Evolutionary conservation across 2,888 invertebrate species (phyloP), one percentile per base, ranked within the genome.

Genomic region (Allophyes oxyacanthae): DNA sequence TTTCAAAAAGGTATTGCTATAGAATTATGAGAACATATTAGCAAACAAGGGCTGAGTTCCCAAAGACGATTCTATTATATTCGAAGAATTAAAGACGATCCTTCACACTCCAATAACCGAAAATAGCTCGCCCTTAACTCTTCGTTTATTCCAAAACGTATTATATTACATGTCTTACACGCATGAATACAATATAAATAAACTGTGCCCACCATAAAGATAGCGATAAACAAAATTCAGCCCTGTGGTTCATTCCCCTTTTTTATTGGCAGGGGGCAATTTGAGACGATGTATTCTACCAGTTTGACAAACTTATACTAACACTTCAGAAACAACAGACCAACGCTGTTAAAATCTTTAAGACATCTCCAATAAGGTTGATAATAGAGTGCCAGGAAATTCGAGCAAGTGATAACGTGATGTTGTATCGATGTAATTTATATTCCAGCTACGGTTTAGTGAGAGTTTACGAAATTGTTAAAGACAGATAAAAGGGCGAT

Each of bases 391-490:
- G 52, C 11, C 20, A 30, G 6, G 34, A 26, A 26, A 42, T 45
- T 75, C 77, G 20, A 34, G 42, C 49, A 60, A 61, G 65, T 64
- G 70, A 54, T 80, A 70, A 73, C 46, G 38, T 50, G 72, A 72
- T 32, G 64, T 86, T 74, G 88, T 81, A 70, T 79, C 70, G 67
- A 77, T 69, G 88, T 91, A 89, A 92, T 92, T 92, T 92, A 92
- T 93, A 91, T 91, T 87, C 90, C 86, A 86, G 85, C 87, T 90
- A 92, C 87, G 91, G 88, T 86, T 91, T 91, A 89, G 89, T 90
- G 87, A 84, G 91, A 91, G 90, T 90, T 91, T 90, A 92, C 90
- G 88, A 91, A 93, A 92, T 93, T 92, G 92, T 93, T 92, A 91
- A 92, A 91, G 92, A 92, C 88, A 91, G 92, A 92, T 92, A 90